phyloP scores from a whole-genome alignment of 2,113 vertebrate species.

The Arvicanthis niloticus region DNA sequence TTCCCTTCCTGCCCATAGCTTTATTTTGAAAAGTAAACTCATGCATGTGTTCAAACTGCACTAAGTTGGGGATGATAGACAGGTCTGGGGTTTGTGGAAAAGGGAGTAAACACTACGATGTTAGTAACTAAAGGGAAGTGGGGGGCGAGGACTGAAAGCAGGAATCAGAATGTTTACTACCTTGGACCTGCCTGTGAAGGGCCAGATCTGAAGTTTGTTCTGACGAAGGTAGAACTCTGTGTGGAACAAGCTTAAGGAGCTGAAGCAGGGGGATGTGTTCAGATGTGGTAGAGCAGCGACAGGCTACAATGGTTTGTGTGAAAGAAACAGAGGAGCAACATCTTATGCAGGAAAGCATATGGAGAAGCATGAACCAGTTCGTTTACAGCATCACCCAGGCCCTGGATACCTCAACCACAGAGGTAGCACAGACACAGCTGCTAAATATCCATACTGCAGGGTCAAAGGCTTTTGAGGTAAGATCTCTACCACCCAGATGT shows the following conservation, averaged over 20 bases:
- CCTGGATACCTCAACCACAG: neutral
- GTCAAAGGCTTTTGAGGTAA: neutral
- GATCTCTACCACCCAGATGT: neutral
- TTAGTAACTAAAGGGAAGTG: too few species aligned
- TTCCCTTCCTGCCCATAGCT: neutral
- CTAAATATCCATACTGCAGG: neutral
- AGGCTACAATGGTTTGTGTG: rapidly evolving
- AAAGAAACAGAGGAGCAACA: too few species aligned
- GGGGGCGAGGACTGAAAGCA: neutral
- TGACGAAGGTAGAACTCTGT: rapidly evolving
- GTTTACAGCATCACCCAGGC: rapidly evolving
- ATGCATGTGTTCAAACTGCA: neutral
- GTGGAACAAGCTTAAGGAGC: rapidly evolving
- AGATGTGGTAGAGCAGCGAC: rapidly evolving
- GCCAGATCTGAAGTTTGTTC: rapidly evolving
- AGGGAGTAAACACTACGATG: rapidly evolving
- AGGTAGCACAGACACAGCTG: rapidly evolving
- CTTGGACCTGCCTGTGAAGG: neutral
- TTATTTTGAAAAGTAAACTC: neutral
- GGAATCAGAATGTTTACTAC: rapidly evolving
- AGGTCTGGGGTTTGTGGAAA: neutral
- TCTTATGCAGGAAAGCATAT: rapidly evolving
- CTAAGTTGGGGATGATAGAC: neutral
- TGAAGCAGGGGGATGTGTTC: rapidly evolving
- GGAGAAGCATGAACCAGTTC: rapidly evolving